phyloP scores from a whole-genome alignment of 2,797 vertebrate genomes.

The Enteromius argenteus region DNA sequence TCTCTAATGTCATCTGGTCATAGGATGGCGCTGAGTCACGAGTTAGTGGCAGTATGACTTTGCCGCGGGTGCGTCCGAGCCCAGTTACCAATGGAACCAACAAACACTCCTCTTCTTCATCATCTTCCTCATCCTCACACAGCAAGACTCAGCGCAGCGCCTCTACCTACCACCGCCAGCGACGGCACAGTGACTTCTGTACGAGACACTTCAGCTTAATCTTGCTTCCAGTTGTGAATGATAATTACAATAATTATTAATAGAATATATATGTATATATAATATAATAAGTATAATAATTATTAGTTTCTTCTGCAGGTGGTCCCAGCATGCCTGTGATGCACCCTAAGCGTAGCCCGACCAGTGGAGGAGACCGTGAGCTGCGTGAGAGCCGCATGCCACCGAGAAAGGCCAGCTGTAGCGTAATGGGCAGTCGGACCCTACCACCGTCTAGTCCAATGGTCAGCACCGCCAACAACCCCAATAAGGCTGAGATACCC shows the following conservation, averaged over 20 bases:
- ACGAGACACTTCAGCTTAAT: constrained; percentile 64
- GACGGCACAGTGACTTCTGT: constrained; percentile 95
- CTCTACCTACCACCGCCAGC: constrained; percentile 92
- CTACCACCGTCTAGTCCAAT: constrained; percentile 91
- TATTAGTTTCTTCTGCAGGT: constrained; percentile 76
- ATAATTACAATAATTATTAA: constrained; percentile 22
- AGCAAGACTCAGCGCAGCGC: constrained; percentile 88
- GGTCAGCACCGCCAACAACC: constrained; percentile 95
- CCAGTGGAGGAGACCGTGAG: constrained; percentile 86
- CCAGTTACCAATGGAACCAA: constrained; percentile 88
- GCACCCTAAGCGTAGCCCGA: constrained; percentile 91
- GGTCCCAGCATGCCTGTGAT: constrained; percentile 89
- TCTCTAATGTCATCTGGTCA: constrained; percentile 50
- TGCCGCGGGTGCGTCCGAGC: constrained; percentile 89
- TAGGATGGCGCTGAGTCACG: constrained; percentile 86
- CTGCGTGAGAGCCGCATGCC: constrained; percentile 89
- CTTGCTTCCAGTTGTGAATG: background rate
- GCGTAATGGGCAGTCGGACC: constrained; percentile 85
- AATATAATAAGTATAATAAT: background rate
- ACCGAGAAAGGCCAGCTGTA: constrained; percentile 87
- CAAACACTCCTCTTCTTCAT: constrained; percentile 82
- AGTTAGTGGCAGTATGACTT: constrained; percentile 85
- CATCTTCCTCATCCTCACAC: constrained; percentile 83
- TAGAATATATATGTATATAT: too few species aligned
- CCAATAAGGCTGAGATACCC: constrained; percentile 93